These are phyloP conservation scores for Stomatorhinus ivindoensis DNA, from an alignment of 2,113 vertebrate species.

Conservation along the genomic window DNA sequence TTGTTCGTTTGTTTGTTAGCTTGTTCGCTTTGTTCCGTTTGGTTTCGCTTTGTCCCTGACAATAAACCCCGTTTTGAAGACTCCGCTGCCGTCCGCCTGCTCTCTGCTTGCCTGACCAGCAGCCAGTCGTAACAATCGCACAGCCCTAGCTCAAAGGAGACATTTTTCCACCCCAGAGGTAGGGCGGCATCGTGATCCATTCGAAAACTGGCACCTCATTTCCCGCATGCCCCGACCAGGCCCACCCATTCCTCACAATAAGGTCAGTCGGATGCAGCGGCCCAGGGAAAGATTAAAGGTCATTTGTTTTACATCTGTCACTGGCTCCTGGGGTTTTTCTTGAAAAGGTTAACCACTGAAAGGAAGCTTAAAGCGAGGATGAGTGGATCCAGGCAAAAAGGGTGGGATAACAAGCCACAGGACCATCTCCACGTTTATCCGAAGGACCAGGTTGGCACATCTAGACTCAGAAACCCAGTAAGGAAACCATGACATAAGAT, in stretches of 20 bases:
- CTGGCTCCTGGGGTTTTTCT: neutral
- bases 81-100: too few species aligned
- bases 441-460: neutral
- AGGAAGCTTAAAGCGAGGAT: neutral
- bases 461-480: neutral
- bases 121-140: too few species aligned
- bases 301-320: neutral
- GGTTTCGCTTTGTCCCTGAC: too few species aligned
- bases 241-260: neutral
- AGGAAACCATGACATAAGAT: neutral
- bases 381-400: neutral
- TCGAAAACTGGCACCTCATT: slow-evolving; percentile 44
- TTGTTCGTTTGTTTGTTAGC: too few species aligned
- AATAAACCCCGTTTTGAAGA: too few species aligned
- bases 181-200: slow-evolving; percentile 36
- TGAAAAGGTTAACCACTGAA: neutral
- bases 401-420: neutral
- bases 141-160: neutral
- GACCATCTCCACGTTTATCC: neutral
- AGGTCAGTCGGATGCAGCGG: neutral
- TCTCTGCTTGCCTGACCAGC: too few species aligned
- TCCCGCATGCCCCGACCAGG: neutral
- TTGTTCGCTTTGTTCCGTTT: too few species aligned
- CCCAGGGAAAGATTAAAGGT: neutral
- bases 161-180: neutral